Evolutionary conservation across 1,140 invertebrate species (phyloP).

Genomic region (Trissolcus basalis): DNA sequence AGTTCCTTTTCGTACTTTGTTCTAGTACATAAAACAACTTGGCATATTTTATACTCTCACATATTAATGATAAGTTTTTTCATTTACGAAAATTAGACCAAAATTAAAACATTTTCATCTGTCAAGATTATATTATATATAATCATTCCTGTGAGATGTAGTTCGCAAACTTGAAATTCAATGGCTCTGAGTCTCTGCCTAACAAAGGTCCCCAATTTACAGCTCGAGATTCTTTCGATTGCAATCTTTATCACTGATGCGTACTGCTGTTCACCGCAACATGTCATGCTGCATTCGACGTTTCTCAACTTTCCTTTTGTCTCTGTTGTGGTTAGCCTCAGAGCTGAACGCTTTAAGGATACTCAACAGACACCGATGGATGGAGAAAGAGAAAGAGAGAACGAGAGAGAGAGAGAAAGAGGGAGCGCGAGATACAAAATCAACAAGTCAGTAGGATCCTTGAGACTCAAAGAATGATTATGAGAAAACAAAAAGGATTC

Average conservation of each 20-base stretch:
- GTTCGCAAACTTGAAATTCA: no score
- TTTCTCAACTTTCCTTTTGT: slow-evolving; percentile 48
- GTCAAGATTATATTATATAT: no score
- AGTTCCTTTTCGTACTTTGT: not conserved
- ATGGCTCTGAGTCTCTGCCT: not conserved
- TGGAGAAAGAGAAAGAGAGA: no score
- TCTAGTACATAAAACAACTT: not conserved
- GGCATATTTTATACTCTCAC: slow-evolving; percentile 1
- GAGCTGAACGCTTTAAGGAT: slow-evolving; percentile 34
- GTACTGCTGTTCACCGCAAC: slow-evolving; percentile 46
- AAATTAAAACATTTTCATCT: no score
- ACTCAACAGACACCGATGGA: not conserved
- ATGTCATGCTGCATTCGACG: slow-evolving; percentile 49
- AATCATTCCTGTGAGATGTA: no score
- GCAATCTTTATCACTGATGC: slow-evolving; percentile 33
- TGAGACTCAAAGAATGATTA: no score
- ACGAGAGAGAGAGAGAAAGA: not conserved
- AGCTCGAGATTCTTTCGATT: slow-evolving; percentile 26
- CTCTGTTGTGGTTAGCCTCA: slow-evolving; percentile 27
- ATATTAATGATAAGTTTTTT: no score
- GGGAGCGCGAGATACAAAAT: not conserved
- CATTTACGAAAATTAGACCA: no score
- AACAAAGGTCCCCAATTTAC: slow-evolving; percentile 28
- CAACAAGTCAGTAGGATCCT: not conserved
- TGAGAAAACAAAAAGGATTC: no score